Evolutionary conservation across 30 jellyfish, hydroid and myxozoan genomes (phyloP).

Genomic region (Phacellophora camtschatica): DNA sequence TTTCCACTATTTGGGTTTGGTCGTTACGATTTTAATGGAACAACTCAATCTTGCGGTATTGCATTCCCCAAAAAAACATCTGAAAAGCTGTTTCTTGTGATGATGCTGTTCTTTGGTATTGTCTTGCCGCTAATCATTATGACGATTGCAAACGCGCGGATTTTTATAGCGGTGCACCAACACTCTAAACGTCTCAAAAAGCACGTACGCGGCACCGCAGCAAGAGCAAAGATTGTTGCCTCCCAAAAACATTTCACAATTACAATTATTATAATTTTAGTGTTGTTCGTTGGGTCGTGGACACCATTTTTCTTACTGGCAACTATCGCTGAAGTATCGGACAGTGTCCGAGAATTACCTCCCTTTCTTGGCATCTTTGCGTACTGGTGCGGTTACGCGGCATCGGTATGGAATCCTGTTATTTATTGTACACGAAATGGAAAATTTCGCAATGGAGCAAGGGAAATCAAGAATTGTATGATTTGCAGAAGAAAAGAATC

Average conservation of each 20-base stretch:
- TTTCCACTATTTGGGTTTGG: slow-evolving; percentile 69
- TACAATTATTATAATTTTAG: slow-evolving; percentile 23
- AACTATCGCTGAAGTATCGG: slow-evolving; percentile 7
- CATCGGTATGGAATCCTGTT: slow-evolving; percentile 60
- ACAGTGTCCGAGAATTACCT: slow-evolving; percentile 27
- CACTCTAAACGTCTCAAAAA: slow-evolving; percentile 23
- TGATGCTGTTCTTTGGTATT: slow-evolving; percentile 12
- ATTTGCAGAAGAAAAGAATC: no score
- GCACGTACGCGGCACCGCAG: slow-evolving; percentile 17
- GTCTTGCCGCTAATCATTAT: slow-evolving; percentile 46
- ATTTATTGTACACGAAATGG: slow-evolving; percentile 32
- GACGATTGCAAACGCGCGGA: slow-evolving; percentile 31
- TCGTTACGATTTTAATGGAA: slow-evolving; percentile 7
- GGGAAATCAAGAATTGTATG: not conserved
- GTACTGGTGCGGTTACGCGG: slow-evolving; percentile 73
- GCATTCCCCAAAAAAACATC: slow-evolving; percentile 48
- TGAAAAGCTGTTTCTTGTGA: slow-evolving; percentile 13
- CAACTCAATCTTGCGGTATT: slow-evolving; percentile 68
- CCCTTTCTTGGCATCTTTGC: slow-evolving; percentile 65
- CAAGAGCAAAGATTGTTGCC: slow-evolving; percentile 12
- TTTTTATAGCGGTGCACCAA: slow-evolving; percentile 25
- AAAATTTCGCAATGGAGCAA: slow-evolving; percentile 42
- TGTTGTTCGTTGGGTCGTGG: slow-evolving; percentile 58
- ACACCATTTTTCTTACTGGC: slow-evolving; percentile 49
- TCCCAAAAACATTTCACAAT: slow-evolving; percentile 50